phyloP scores from a whole-genome alignment of 2,113 vertebrate species.

The Spea bombifrons region DNA sequence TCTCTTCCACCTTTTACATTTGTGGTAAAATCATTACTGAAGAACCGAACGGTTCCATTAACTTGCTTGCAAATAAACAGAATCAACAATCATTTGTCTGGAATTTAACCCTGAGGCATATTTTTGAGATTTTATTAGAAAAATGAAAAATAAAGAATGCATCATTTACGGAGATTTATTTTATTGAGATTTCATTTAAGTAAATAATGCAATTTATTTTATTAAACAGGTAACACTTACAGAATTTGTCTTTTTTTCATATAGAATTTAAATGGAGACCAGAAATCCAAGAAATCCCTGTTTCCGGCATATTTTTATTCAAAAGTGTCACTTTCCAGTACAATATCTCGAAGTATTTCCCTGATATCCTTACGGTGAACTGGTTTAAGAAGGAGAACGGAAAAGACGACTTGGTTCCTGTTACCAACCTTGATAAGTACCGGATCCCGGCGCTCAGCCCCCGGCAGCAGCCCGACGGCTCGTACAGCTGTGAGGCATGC shows the following conservation, averaged over 20 bases:
- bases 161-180: no score
- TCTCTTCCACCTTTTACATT: no score
- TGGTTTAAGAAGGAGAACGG: constrained; percentile 32
- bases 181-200: no score
- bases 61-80: no score
- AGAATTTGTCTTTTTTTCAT: background rate
- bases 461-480: constrained; percentile 3
- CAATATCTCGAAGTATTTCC: constrained; percentile 16
- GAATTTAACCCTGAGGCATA: no score
- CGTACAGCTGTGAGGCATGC: background rate
- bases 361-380: constrained; percentile 2
- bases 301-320: background rate
- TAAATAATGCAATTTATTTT: no score
- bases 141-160: no score
- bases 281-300: background rate
- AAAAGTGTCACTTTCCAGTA: background rate
- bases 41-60: no score
- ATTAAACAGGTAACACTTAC: no score
- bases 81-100: no score
- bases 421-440: background rate
- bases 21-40: no score
- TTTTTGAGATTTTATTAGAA: no score
- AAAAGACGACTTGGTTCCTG: background rate
- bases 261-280: constrained; percentile 13
- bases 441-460: background rate